Percentiles rank a stretch among this genome's conserved stretches.
phyloP scores from a whole-genome alignment of 2,888 invertebrate genomes.

The Ptycholaimellus sp. region DNA sequence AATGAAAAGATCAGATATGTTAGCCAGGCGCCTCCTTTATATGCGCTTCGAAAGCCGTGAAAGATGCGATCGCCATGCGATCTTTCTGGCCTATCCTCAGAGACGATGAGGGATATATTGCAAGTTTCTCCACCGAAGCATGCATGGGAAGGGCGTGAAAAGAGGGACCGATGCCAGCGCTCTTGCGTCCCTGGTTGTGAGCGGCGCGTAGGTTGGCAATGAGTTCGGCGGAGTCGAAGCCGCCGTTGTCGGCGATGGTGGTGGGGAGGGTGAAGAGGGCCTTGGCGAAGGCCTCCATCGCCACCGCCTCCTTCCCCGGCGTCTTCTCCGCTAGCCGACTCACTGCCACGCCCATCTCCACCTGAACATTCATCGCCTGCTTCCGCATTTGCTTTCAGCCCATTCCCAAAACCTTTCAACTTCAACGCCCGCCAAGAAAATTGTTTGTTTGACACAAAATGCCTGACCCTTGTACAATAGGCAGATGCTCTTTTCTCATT shows the following conservation, averaged over 20 bases:
- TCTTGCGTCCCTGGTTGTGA: conserved; percentile 54
- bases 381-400: too few species aligned
- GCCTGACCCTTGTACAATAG: too few species aligned
- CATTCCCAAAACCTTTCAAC: too few species aligned
- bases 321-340: conserved; percentile 59
- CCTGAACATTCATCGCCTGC: too few species aligned
- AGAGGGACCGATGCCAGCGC: conserved; percentile 48
- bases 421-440: too few species aligned
- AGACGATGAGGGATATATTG: conserved; percentile 4
- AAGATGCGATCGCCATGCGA: too few species aligned
- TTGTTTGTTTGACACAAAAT: too few species aligned
- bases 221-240: conserved; percentile 83
- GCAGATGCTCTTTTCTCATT: too few species aligned
- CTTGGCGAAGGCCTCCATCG: conserved; percentile 75
- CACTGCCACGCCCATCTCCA: too few species aligned
- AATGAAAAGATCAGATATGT: too few species aligned
- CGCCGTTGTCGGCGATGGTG: conserved; percentile 92
- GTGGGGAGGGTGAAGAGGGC: conserved; percentile 59
- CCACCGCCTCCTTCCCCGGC: conserved; percentile 85
- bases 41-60: not conserved
- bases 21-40: too few species aligned
- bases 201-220: conserved; percentile 68
- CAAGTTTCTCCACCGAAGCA: not conserved
- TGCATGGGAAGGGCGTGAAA: too few species aligned
- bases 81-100: not conserved